Evolutionary conservation across 2,113 vertebrate genomes (phyloP).

Genomic region (Ceratotherium simum): DNA sequence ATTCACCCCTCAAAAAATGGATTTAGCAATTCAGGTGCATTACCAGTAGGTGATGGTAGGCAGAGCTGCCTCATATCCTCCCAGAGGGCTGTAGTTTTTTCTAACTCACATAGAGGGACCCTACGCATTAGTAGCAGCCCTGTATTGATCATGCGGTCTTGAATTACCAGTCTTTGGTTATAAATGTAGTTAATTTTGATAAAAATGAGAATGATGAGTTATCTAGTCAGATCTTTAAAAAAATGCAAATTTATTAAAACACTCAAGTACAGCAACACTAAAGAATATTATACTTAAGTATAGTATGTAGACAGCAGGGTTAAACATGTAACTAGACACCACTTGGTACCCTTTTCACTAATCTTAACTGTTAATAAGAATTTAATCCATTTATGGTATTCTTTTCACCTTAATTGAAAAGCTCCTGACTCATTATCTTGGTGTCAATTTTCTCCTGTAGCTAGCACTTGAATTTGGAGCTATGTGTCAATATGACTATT

Average conservation of each 20-base stretch:
- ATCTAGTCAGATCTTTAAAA: background rate
- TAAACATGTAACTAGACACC: slow-evolving; percentile 29
- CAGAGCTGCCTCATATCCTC: background rate
- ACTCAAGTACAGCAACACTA: background rate
- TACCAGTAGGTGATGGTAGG: background rate
- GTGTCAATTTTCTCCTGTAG: slow-evolving; percentile 45
- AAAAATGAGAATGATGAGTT: slow-evolving; percentile 36
- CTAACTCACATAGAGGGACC: background rate
- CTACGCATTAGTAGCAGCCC: background rate
- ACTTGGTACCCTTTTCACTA: background rate
- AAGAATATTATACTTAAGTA: slow-evolving; percentile 37
- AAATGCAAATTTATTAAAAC: slow-evolving; percentile 5
- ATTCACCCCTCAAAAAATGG: background rate
- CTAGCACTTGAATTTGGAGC: slow-evolving; percentile 57
- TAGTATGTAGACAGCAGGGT: background rate
- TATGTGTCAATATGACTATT: slow-evolving; percentile 56
- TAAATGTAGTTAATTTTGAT: slow-evolving; percentile 39
- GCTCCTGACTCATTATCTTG: slow-evolving; percentile 50
- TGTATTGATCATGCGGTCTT: slow-evolving; percentile 19
- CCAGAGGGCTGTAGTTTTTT: slow-evolving; percentile 16
- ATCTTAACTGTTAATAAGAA: slow-evolving; percentile 54
- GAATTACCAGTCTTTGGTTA: slow-evolving; percentile 4
- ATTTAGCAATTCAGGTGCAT: background rate
- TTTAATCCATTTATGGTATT: slow-evolving; percentile 42
- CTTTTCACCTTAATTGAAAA: slow-evolving; percentile 56